A percentile compares a stretch with the other conserved stretches of the same genome.
These are phyloP conservation scores for Megalops atlanticus DNA, from an alignment of 2,113 vertebrate species.

Conservation along the genomic window DNA sequence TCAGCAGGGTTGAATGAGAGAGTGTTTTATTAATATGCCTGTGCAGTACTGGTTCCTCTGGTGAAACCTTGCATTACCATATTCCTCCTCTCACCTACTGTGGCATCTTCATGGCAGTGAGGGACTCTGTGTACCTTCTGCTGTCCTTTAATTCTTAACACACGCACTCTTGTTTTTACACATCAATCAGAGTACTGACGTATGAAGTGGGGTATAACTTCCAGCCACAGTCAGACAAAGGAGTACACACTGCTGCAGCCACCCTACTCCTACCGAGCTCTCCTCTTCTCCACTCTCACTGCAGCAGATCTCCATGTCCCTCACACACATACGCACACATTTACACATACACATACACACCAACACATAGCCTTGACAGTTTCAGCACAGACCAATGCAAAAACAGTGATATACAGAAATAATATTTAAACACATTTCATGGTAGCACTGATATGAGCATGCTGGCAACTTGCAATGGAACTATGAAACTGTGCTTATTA, in stretches of 20 bases:
- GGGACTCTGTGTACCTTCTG: background rate
- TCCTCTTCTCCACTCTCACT: background rate
- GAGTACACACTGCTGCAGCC: no score
- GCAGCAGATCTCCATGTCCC: slow-evolving; percentile 29
- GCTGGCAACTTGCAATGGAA: background rate
- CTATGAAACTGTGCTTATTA: background rate
- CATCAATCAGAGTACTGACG: background rate
- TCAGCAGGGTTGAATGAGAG: background rate
- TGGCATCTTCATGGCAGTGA: background rate
- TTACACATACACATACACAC: slow-evolving; percentile 4
- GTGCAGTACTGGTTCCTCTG: background rate
- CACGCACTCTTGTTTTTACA: slow-evolving; percentile 7
- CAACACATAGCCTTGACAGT: slow-evolving; percentile 49
- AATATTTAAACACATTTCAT: background rate
- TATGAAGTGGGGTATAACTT: slow-evolving; percentile 22
- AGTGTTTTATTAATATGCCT: background rate
- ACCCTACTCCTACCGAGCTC: background rate
- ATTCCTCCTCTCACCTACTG: background rate
- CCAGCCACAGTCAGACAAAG: background rate
- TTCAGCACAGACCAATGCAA: slow-evolving; percentile 45
- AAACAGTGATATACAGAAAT: background rate
- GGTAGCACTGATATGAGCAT: background rate
- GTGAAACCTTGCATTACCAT: background rate
- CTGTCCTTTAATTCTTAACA: slow-evolving; percentile 5
- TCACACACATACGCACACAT: slow-evolving; percentile 28